Conservation (phyloP, 2,113 vertebrate genomes). For the Pangasianodon hypophthalmus region DNA sequence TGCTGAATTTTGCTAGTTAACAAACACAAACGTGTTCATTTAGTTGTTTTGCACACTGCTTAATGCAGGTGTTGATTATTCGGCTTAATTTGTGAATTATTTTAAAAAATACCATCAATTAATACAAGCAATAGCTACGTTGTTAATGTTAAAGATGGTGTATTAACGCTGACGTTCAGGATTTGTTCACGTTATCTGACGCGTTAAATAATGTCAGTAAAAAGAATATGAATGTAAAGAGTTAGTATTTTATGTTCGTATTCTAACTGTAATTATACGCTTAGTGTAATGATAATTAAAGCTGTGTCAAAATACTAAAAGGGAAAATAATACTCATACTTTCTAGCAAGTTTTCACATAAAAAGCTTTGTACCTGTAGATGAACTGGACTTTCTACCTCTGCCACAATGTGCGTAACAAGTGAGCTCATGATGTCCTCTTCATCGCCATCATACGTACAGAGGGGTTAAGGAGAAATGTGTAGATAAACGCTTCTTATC, state of each 20-base stretch:
- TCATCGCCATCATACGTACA: conserved; percentile 76
- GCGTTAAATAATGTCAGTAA: neutral
- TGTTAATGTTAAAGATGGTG: too few species aligned
- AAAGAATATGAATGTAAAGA: neutral
- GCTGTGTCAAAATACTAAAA: neutral
- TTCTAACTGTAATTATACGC: neutral
- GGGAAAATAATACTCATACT: too few species aligned
- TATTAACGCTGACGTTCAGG: neutral
- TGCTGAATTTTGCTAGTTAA: neutral
- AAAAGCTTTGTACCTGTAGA: conserved; percentile 57
- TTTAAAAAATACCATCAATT: too few species aligned
- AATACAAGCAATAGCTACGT: too few species aligned
- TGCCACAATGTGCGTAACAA: conserved; percentile 75
- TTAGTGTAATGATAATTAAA: neutral
- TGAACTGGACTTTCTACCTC: conserved; percentile 68
- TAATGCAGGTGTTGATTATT: neutral
- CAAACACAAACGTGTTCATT: neutral
- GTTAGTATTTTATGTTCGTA: neutral
- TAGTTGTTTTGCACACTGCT: neutral
- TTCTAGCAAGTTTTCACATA: neutral
- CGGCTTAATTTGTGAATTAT: too few species aligned
- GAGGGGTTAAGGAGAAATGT: conserved; percentile 62
- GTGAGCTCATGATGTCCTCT: conserved; percentile 70
- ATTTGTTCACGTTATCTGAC: neutral
- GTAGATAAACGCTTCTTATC: neutral